Percentiles rank a stretch among this genome's conserved stretches.
phyloP scores from a whole-genome alignment of 2,888 invertebrate species.

The Stictocephala bisonia region DNA sequence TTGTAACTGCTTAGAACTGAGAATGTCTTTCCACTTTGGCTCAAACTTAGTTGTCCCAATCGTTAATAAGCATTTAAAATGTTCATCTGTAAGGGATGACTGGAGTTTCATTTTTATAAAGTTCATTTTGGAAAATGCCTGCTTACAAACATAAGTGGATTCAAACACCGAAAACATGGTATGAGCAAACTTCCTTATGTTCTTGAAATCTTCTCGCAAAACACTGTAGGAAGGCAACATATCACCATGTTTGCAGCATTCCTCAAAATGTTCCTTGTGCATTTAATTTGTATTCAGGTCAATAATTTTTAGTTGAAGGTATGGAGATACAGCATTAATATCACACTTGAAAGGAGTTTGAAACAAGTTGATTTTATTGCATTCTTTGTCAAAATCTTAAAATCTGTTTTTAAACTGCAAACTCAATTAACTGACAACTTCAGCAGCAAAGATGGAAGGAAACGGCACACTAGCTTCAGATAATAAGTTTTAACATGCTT shows the following conservation, averaged over 20 bases:
- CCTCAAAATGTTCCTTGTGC: neutral
- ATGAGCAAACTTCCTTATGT: slow-evolving; percentile 23
- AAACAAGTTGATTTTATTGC: slow-evolving; percentile 1
- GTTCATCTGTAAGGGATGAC: neutral
- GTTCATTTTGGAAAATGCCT: too few relatives aligned
- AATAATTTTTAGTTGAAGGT: neutral
- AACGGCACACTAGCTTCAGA: slow-evolving; percentile 9
- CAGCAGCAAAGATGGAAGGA: neutral
- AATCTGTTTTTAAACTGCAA: slow-evolving; percentile 4
- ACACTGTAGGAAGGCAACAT: neutral
- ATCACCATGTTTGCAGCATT: slow-evolving; percentile 2
- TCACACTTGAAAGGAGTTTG: neutral
- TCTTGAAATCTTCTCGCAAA: slow-evolving; percentile 9
- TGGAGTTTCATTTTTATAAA: too few relatives aligned
- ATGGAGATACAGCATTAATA: neutral
- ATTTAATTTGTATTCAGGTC: neutral
- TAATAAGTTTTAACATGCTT: slow-evolving; percentile 3
- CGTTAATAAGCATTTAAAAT: slow-evolving; percentile 7
- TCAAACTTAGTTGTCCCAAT: slow-evolving; percentile 9
- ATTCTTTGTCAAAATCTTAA: slow-evolving; percentile 2
- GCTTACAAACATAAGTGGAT: slow-evolving; percentile 15
- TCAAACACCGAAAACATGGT: slow-evolving; percentile 2
- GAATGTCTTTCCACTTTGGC: neutral
- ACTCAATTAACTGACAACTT: neutral
- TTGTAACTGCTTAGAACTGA: slow-evolving; percentile 5